Percentiles rank a stretch among this genome's conserved stretches.
These are phyloP conservation scores for Taenioides sp. DNA, from an alignment of 2,797 vertebrate genomes.

Conservation along the genomic window DNA sequence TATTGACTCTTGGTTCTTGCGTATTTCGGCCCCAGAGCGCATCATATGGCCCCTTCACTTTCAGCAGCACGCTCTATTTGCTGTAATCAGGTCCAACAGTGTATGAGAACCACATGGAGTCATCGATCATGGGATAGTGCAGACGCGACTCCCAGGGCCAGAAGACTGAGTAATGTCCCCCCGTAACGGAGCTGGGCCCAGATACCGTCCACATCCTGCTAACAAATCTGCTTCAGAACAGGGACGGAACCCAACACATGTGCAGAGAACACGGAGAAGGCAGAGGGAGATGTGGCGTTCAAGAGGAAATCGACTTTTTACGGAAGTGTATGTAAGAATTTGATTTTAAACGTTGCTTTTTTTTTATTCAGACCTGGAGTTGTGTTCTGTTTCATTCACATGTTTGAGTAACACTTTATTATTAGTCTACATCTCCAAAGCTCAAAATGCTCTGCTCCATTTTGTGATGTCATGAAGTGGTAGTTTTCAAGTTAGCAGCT, in stretches of 20 bases:
- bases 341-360: too few relatives aligned
- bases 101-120: not conserved
- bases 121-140: not conserved
- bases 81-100: not conserved
- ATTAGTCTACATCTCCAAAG: too few relatives aligned
- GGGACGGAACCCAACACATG: conserved; percentile 44
- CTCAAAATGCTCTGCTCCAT: too few relatives aligned
- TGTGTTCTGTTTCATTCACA: too few relatives aligned
- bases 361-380: too few relatives aligned
- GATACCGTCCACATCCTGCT: not conserved
- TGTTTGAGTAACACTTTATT: too few relatives aligned
- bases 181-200: not conserved
- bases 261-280: conserved; percentile 25
- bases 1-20: not conserved
- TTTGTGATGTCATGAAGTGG: too few relatives aligned
- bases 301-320: too few relatives aligned
- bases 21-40: not conserved
- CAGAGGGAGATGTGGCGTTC: too few relatives aligned
- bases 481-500: too few relatives aligned
- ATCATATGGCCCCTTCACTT: too few relatives aligned
- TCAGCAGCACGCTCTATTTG: not conserved
- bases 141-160: not conserved
- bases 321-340: too few relatives aligned
- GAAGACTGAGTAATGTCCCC: not conserved
- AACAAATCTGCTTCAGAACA: conserved; percentile 11